phyloP scores from a whole-genome alignment of 2,888 invertebrate species.

The Pseudococcus viburni region DNA sequence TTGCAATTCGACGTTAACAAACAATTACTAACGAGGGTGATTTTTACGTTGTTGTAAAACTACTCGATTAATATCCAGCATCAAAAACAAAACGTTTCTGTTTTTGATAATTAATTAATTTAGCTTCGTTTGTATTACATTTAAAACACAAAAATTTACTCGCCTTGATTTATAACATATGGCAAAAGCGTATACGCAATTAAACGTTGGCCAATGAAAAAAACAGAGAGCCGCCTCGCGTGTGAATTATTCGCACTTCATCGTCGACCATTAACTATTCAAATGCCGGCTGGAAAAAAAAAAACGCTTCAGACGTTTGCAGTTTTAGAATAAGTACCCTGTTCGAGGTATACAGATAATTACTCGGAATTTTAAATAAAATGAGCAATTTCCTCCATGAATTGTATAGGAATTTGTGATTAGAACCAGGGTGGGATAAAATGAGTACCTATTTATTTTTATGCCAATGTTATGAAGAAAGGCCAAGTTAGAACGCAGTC shows the following conservation, averaged over 20 bases:
- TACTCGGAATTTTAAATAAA: neutral
- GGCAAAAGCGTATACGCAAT: constrained; percentile 27
- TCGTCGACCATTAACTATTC: neutral
- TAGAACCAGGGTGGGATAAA: no score
- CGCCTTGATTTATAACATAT: constrained; percentile 47
- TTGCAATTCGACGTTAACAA: constrained; percentile 65
- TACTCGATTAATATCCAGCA: constrained; percentile 65
- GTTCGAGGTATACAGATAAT: neutral
- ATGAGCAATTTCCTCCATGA: neutral
- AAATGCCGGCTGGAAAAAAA: neutral
- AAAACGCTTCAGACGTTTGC: neutral
- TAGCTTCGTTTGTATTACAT: constrained; percentile 49
- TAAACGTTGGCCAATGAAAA: neutral
- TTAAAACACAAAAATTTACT: constrained; percentile 50
- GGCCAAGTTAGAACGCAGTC: no score
- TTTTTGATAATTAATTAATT: constrained; percentile 66
- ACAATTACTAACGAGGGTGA: constrained; percentile 65
- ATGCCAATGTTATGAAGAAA: no score
- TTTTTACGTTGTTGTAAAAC: constrained; percentile 62
- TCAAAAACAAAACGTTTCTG: constrained; percentile 66
- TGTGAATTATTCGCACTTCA: constrained; percentile 44
- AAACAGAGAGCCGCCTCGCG: neutral
- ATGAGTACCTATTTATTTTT: no score
- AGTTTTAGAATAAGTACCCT: neutral
- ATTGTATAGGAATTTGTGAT: no score